phyloP scores from a whole-genome alignment of 2,888 invertebrate genomes.

The Steinernema hermaphroditum region DNA sequence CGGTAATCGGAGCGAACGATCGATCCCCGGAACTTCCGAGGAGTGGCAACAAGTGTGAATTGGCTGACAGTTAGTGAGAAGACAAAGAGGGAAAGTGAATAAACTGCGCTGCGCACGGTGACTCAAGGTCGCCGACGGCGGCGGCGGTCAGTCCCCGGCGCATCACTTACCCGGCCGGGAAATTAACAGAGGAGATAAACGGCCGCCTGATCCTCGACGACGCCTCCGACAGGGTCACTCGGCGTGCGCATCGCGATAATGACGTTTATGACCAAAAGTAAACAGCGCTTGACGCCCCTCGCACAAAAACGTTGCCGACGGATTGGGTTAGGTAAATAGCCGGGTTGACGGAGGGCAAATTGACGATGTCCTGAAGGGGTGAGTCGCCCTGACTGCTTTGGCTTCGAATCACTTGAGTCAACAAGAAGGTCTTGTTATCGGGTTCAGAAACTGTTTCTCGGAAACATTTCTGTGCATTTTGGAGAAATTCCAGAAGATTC shows the following conservation, averaged over 20 bases:
- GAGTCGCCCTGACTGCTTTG: too few species aligned
- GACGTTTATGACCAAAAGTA: background rate
- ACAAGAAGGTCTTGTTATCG: too few species aligned
- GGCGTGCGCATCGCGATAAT: background rate
- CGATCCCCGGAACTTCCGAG: too few species aligned
- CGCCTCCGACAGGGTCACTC: background rate
- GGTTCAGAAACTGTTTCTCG: too few species aligned
- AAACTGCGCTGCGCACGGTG: background rate
- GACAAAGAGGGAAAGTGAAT: slow-evolving; percentile 3
- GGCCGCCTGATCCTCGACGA: background rate
- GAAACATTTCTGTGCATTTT: too few species aligned
- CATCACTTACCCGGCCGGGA: background rate
- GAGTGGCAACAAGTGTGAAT: background rate
- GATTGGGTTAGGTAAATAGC: background rate
- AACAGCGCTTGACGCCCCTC: background rate
- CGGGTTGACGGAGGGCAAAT: background rate
- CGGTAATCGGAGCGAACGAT: background rate
- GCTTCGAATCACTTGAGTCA: too few species aligned
- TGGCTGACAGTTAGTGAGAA: background rate
- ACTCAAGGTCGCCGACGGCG: slow-evolving; percentile 10
- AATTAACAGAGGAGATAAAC: slow-evolving; percentile 5
- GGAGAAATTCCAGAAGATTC: too few species aligned
- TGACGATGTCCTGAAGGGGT: too few species aligned
- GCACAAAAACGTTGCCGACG: background rate
- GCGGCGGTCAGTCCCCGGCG: background rate